Percentiles rank a stretch among this genome's conserved stretches.
phyloP scores from a whole-genome alignment of 2,888 invertebrate species.

The Caprella mutica region DNA sequence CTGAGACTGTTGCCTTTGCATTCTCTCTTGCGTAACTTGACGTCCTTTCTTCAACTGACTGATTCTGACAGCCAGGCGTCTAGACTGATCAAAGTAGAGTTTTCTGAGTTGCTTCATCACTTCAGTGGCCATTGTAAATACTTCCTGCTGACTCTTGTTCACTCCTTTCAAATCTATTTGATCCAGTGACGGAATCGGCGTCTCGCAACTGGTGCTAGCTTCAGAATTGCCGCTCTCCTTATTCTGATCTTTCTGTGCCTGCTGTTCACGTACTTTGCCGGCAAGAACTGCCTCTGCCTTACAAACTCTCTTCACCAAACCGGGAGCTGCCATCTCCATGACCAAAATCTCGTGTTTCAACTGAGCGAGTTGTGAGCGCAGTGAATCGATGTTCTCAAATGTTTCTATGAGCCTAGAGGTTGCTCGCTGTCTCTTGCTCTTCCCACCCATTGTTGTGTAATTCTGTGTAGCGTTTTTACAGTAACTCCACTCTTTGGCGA shows the following conservation, averaged over 20 bases:
- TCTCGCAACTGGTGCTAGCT: constrained; percentile 6
- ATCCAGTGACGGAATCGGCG: background rate
- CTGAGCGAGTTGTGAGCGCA: constrained; percentile 28
- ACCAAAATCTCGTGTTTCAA: constrained; percentile 28
- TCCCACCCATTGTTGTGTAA: constrained; percentile 32
- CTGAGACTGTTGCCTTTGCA: constrained; percentile 32
- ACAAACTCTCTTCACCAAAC: constrained; percentile 25
- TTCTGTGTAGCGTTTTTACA: constrained; percentile 34
- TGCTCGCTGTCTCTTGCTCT: constrained; percentile 32
- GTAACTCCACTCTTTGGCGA: constrained; percentile 34
- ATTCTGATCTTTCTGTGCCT: constrained; percentile 23
- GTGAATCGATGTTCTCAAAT: constrained; percentile 32
- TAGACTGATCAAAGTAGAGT: constrained; percentile 33
- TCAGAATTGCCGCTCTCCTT: constrained; percentile 4
- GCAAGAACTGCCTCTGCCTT: constrained; percentile 17
- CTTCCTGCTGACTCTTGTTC: constrained; percentile 19
- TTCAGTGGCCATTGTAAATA: constrained; percentile 30
- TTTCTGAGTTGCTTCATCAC: constrained; percentile 34
- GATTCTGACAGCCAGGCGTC: constrained; percentile 32
- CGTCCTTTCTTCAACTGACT: constrained; percentile 33
- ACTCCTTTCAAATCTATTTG: constrained; percentile 20
- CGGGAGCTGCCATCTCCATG: constrained; percentile 27
- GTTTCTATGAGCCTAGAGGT: constrained; percentile 33
- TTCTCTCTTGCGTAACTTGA: constrained; percentile 31
- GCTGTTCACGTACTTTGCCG: constrained; percentile 22